Conservation (phyloP, 2,797 vertebrate genomes). For the Helarctos malayanus region DNA sequence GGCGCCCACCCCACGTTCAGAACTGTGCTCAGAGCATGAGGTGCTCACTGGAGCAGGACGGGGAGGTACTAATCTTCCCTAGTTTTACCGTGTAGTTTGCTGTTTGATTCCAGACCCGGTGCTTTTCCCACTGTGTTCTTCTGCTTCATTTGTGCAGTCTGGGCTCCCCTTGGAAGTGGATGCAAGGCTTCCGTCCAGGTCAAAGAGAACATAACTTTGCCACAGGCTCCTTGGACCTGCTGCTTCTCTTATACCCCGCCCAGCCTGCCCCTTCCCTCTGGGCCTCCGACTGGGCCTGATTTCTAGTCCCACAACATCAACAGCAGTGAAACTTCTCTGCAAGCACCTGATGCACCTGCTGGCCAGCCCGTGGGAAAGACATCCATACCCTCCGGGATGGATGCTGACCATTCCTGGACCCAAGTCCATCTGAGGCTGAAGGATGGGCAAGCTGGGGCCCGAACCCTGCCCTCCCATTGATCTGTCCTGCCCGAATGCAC, state of each 20-base stretch:
- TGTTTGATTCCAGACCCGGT: neutral
- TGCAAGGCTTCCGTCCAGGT: neutral
- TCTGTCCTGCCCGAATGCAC: neutral
- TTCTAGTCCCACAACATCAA: neutral
- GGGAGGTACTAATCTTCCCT: neutral
- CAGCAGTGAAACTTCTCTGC: neutral
- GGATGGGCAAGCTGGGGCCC: neutral
- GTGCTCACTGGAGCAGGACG: accelerated
- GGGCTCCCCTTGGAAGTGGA: neutral
- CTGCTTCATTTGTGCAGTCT: neutral
- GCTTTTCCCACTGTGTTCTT: neutral
- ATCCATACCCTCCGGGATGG: neutral
- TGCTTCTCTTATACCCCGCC: neutral
- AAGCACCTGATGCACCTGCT: neutral
- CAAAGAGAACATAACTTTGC: neutral
- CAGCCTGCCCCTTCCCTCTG: neutral
- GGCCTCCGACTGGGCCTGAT: neutral
- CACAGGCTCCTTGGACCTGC: neutral
- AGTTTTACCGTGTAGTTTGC: neutral
- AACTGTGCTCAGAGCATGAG: neutral
- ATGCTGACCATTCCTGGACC: no score
- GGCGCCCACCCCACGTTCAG: neutral
- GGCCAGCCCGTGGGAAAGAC: neutral
- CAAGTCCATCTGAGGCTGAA: neutral
- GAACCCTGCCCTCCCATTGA: neutral